Evolutionary conservation across 2,888 invertebrate genomes (phyloP).

Genomic region (Dusona sp.): DNA sequence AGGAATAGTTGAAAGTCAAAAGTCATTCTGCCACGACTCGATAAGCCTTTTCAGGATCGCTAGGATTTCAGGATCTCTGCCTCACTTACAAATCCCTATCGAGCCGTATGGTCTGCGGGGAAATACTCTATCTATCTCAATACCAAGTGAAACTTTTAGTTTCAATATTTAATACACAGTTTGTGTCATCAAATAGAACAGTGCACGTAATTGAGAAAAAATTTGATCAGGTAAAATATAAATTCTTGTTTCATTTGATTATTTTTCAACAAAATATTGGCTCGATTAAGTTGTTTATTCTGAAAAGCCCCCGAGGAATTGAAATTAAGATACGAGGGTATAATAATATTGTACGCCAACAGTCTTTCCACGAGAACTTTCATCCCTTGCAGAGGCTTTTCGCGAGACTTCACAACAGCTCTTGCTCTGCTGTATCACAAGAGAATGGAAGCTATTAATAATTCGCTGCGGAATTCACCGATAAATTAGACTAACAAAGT

Average conservation of each 20-base stretch:
- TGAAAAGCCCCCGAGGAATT: constrained; percentile 12
- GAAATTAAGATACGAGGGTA: constrained; percentile 40
- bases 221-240: background rate
- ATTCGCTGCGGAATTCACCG: constrained; percentile 77
- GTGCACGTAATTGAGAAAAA: background rate
- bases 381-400: constrained; percentile 41
- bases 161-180: background rate
- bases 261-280: constrained; percentile 2
- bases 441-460: constrained; percentile 76
- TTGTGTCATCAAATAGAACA: background rate
- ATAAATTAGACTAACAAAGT: constrained; percentile 81
- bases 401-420: constrained; percentile 50
- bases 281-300: constrained; percentile 38
- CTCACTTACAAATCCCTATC: constrained; percentile 1
- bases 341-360: constrained; percentile 35
- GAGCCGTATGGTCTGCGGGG: background rate
- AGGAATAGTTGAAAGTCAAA: constrained; percentile 46
- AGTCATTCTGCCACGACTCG: constrained; percentile 34
- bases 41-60: constrained; percentile 29
- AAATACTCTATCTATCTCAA: background rate
- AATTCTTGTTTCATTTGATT: constrained; percentile 19
- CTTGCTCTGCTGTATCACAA: constrained; percentile 37
- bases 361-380: constrained; percentile 38
- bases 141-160: background rate
- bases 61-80: constrained; percentile 17